Base-by-base conservation (phyloP, 2,113 vertebrate species). In the Dunckerocampus dactyliophorus region DNA sequence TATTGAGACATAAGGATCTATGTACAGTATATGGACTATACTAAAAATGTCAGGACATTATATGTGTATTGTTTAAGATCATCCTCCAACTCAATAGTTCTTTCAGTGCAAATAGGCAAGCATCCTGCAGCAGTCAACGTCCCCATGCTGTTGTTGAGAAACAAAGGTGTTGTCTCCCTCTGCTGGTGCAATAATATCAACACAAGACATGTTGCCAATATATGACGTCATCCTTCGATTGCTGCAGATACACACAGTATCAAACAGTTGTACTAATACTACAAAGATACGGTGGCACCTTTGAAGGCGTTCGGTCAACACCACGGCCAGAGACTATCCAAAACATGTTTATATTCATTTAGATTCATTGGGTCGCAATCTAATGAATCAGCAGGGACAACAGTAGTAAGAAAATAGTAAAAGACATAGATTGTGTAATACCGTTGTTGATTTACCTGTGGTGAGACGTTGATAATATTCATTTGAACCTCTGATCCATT, bases 401-500 rank as follows among this genome's bases (percentile, higher is more conserved):
- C 2, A 28, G 24, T 28, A 2, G 24, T 34, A 34, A 34, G 1
- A 34, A 34, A 34, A 28, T 28, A 28, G 24, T 34, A 34, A 34
- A 14, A 37, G 34, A 43, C 3, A 14, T 14, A 5, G 39, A 49
- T 42, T 58, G 13, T 39, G 14, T 13, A 16, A 43, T 14, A 43
- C 8, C 17, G 12, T 21, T 28, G 52, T 21, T 21, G 14, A 19
- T 48, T 53, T 83, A 92, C 91, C 89, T 89, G 87, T 4, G 82
- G 71, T 47, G 86, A 82, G 55, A 67, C 55, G 34, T 82, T 69
- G n/a, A 58, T 61, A 57, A 73, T 48, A 52, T 65, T 51, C 49
- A 72, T 4, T 31, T 75, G 82, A 4, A 74, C 39, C 28, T 90
- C 89, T 0, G 89, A 87, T 10, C 87, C 89, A 8, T 90, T 91